Evolutionary conservation across 2,888 invertebrate genomes (phyloP).

Genomic region (Acleris emargana): DNA sequence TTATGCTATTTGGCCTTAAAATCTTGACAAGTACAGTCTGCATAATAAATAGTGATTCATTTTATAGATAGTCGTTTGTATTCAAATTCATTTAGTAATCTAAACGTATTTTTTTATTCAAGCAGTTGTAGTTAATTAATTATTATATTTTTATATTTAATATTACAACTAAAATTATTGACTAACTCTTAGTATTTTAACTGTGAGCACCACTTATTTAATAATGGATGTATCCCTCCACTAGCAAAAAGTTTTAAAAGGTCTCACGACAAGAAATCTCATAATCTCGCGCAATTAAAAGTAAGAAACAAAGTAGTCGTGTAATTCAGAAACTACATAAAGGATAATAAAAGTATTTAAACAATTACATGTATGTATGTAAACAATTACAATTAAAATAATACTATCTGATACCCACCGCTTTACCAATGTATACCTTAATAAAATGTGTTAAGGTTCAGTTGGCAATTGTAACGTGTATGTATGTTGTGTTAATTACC

Average conservation of each 20-base stretch:
- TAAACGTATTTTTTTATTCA: no score
- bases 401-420: neutral
- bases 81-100: no score
- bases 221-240: neutral
- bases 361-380: slow-evolving; percentile 13
- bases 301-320: slow-evolving; percentile 16
- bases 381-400: slow-evolving; percentile 15
- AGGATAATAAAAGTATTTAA: slow-evolving; percentile 17
- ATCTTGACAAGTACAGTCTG: no score
- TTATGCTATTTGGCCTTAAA: no score
- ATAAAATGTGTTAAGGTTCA: neutral
- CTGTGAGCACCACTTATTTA: neutral
- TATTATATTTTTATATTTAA: no score
- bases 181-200: no score
- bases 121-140: no score
- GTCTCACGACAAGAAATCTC: neutral
- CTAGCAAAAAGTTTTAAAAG: slow-evolving; percentile 2
- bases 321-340: slow-evolving; percentile 21
- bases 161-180: no score
- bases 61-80: no score
- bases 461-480: neutral
- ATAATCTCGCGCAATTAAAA: slow-evolving; percentile 7
- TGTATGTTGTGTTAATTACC: slow-evolving; percentile 14
- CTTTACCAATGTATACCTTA: slow-evolving; percentile 3
- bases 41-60: no score